These are phyloP conservation scores for Prolemur simus DNA, from an alignment of 2,113 vertebrate species.

Conservation along the genomic window DNA sequence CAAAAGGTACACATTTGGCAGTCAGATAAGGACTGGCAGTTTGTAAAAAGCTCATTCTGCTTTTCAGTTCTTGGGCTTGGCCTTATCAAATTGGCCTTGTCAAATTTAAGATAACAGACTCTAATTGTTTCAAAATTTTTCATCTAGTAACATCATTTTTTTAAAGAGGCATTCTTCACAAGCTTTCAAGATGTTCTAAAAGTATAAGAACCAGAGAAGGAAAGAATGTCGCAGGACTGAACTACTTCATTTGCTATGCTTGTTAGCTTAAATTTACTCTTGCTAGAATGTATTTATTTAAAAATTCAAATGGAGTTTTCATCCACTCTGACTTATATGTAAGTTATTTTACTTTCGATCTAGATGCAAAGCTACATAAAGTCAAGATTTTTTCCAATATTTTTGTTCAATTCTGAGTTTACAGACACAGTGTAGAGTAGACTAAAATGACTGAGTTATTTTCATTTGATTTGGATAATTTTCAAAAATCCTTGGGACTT, in stretches of 20 bases:
- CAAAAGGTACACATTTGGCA: slow-evolving; percentile 70
- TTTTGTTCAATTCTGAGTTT: neutral
- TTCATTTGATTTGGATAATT: neutral
- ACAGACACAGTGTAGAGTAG: neutral
- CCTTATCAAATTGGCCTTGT: slow-evolving; percentile 47
- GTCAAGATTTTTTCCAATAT: neutral
- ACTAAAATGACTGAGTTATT: neutral
- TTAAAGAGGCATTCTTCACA: neutral
- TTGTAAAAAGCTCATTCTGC: neutral
- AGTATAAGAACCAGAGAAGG: neutral
- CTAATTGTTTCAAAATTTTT: slow-evolving; percentile 68
- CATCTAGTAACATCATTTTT: slow-evolving; percentile 46
- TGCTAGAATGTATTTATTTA: neutral
- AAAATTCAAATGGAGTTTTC: neutral
- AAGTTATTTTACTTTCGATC: neutral
- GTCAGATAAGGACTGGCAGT: slow-evolving; percentile 60
- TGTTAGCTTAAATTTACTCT: neutral
- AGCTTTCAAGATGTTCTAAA: neutral
- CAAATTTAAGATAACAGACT: slow-evolving; percentile 53
- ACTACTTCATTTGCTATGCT: neutral
- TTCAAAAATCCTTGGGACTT: neutral
- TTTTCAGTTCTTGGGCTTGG: slow-evolving; percentile 31
- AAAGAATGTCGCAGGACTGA: neutral
- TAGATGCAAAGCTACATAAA: neutral
- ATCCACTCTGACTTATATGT: neutral